These are phyloP conservation scores for Campoplex nolae DNA, from an alignment of 2,888 invertebrate genomes.

Conservation along the genomic window DNA sequence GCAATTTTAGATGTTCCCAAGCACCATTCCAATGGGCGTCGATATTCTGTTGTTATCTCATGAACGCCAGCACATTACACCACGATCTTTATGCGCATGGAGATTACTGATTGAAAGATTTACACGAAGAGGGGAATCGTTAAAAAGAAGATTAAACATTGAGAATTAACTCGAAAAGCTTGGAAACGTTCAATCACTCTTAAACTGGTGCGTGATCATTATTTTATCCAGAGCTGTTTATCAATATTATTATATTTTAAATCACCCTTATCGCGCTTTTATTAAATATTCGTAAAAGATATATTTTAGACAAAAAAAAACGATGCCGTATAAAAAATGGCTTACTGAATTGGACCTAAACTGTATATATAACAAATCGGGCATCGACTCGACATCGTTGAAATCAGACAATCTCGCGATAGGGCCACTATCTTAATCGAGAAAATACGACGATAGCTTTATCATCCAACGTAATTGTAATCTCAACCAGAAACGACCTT, in stretches of 20 bases:
- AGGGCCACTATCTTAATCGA: constrained; percentile 77
- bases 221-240: background rate
- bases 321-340: background rate
- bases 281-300: no score
- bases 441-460: background rate
- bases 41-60: background rate
- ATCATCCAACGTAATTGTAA: constrained; percentile 2
- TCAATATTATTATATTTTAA: background rate
- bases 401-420: background rate
- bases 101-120: background rate
- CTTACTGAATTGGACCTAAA: background rate
- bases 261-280: no score
- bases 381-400: background rate
- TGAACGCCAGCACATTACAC: background rate
- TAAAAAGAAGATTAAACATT: background rate
- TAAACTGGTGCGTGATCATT: background rate
- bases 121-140: background rate
- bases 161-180: background rate
- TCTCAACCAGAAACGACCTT: constrained; percentile 48
- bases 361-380: background rate
- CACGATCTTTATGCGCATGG: background rate
- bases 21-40: background rate
- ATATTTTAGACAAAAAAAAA: background rate
- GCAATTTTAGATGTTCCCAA: background rate
- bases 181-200: background rate